Evolutionary conservation across 2,888 invertebrate genomes (phyloP), one percentile per base, ranked within the genome.

Genomic region (Heliconius ethilla): DNA sequence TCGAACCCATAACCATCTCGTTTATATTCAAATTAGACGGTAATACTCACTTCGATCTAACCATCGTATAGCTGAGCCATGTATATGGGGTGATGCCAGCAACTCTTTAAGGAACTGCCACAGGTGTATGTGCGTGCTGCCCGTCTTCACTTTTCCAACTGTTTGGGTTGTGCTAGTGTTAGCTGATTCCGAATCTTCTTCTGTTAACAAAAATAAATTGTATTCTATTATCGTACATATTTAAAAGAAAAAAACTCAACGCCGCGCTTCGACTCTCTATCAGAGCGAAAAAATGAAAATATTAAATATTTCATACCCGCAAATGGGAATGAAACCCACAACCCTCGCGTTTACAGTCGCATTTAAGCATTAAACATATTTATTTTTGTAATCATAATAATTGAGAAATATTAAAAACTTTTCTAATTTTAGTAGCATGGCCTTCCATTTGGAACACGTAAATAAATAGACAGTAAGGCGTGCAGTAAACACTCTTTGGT

Each of bases 71-170:
- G 99, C 99, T 7, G 97, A 97, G 18, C 98, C 98, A 90, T 99
- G 98, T 55, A 96, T 93, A 84, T 98, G 97, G 0, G 99, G 98
- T 75, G 98, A 96, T 29, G 97, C 96, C 1, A 99, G 95, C 25
- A 99, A 96, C 90, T 99, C 99, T 90, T 99, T 99, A 76, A 99
- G 95, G 92, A 99, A 99, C 93, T 99, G 99, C 99, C 99, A 99
- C 70, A 99, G 95, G 90, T 99, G 99, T 84, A 99, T 99, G 91
- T 98, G 98, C 0, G 98, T 97, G 82, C 97, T 97, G 72, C 96
- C 96, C 69, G 95, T 93, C 84, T 94, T 94, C 25, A 88, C 86
- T 80, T 93, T 93, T 27, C 89, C 91, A 22, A 87, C 89, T n/a
- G 84, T 87, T 55, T 83, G 81, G 4, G 82, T 86, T n/a, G 88